These are phyloP conservation scores for Petrocephalus sullivani DNA, from an alignment of 2,797 vertebrate species.

Conservation along the genomic window DNA sequence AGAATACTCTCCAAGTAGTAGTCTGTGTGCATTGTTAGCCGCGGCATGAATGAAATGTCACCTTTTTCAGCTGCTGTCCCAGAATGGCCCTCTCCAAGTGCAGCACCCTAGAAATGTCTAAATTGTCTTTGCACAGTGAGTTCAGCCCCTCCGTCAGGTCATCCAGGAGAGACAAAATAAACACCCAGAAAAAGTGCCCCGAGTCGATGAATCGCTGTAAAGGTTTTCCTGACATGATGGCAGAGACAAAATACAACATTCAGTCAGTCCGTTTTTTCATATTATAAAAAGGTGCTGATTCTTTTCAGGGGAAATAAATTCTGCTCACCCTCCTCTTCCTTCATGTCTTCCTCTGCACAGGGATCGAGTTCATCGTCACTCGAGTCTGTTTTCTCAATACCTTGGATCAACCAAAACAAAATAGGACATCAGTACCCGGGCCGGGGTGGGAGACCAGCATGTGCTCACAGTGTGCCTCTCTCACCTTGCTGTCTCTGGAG, in stretches of 20 bases:
- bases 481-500: conserved; percentile 49
- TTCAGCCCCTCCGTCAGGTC: conserved; percentile 53
- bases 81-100: conserved; percentile 53
- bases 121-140: conserved; percentile 56
- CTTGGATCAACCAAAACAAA: conserved; percentile 40
- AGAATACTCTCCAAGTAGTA: background rate
- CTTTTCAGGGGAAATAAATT: background rate
- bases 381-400: conserved; percentile 51
- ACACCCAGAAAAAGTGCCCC: conserved; percentile 54
- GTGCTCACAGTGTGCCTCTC: background rate
- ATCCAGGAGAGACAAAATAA: conserved; percentile 56
- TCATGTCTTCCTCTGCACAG: conserved; percentile 38
- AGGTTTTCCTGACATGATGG: conserved; percentile 50
- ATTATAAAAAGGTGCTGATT: background rate
- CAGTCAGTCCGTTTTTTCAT: background rate
- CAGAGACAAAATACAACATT: background rate
- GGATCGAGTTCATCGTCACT: conserved; percentile 62
- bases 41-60: conserved; percentile 27
- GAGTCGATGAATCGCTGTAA: conserved; percentile 47
- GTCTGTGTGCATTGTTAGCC: background rate
- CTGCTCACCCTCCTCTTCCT: conserved; percentile 53
- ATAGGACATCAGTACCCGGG: background rate
- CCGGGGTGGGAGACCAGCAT: background rate
- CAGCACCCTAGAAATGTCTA: conserved; percentile 59
- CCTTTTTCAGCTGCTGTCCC: conserved; percentile 61